Conservation (phyloP, 1,140 invertebrate genomes). For the Pantala flavescens region DNA sequence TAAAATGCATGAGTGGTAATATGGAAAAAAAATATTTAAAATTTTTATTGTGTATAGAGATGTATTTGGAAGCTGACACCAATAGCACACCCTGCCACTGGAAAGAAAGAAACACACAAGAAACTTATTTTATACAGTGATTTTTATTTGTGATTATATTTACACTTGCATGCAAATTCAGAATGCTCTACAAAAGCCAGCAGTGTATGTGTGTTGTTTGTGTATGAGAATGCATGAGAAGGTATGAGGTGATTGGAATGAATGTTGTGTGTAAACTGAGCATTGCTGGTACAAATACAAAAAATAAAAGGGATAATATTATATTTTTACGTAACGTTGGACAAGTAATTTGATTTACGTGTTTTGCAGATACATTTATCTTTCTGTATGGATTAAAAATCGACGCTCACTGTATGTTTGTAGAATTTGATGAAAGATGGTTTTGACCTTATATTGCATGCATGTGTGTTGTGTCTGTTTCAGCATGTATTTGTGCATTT, state of each 20-base stretch:
- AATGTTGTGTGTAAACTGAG: background rate
- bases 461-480: background rate
- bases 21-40: background rate
- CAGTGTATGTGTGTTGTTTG: background rate
- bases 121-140: slow-evolving; percentile 10
- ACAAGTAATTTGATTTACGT: background rate
- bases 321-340: background rate
- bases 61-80: background rate
- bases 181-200: background rate
- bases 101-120: background rate
- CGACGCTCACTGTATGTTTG: background rate
- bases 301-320: background rate
- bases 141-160: slow-evolving; percentile 9
- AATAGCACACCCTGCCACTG: background rate
- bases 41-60: background rate
- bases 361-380: background rate
- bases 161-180: slow-evolving; percentile 9
- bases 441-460: background rate
- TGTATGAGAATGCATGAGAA: background rate
- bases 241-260: too few relatives aligned
- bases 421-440: background rate
- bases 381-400: background rate
- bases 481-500: too few relatives aligned
- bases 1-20: background rate
- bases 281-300: background rate